Conservation (phyloP, 2,113 vertebrate genomes). For the Leucopsar rothschildi region DNA sequence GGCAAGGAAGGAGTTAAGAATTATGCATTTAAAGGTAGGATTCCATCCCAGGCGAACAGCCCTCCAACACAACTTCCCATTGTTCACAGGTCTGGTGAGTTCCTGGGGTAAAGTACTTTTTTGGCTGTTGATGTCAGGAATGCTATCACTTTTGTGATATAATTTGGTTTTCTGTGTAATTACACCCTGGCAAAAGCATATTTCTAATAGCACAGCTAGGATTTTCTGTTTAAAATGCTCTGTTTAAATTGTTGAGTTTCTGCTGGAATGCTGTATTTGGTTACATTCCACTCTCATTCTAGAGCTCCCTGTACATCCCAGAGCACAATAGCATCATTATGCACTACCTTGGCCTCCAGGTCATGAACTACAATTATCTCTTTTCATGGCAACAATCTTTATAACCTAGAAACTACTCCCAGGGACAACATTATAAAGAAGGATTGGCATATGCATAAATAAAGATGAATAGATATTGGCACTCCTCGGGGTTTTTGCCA, state of each 20-base stretch:
- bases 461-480: conserved; percentile 59
- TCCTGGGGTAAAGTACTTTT: conserved; percentile 28
- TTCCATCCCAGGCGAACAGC: neutral
- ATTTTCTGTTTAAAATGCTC: conserved; percentile 46
- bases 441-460: conserved; percentile 47
- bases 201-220: conserved; percentile 51
- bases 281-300: conserved; percentile 52
- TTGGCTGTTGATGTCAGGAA: conserved; percentile 43
- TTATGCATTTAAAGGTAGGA: neutral
- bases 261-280: neutral
- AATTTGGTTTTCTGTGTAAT: conserved; percentile 44
- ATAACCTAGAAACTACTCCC: conserved; percentile 59
- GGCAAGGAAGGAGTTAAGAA: conserved; percentile 43
- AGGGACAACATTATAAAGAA: conserved; percentile 52
- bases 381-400: conserved; percentile 55
- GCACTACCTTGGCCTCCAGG: conserved; percentile 42
- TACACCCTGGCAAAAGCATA: conserved; percentile 47
- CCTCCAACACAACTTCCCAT: conserved; percentile 18
- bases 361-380: conserved; percentile 56
- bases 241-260: conserved; percentile 43
- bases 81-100: conserved; percentile 17
- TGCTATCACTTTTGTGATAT: conserved; percentile 39
- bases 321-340: conserved; percentile 45
- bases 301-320: conserved; percentile 32
- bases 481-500: conserved; percentile 41